These are phyloP conservation scores for Falcunculus frontatus DNA, from an alignment of 2,113 vertebrate species.

Conservation along the genomic window DNA sequence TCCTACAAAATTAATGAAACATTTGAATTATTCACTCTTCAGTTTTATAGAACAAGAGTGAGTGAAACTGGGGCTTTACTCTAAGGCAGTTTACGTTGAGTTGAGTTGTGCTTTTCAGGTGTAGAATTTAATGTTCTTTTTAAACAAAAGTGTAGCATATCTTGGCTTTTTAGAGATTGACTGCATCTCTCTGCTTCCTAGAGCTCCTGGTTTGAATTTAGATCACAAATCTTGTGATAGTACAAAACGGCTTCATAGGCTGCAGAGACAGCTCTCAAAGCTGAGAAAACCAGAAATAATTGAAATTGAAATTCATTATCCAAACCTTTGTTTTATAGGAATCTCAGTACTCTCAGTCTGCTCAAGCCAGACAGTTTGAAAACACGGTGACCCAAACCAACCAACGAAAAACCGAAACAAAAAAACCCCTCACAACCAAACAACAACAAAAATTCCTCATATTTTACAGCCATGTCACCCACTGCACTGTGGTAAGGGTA, in stretches of 20 bases:
- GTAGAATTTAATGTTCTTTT: background rate
- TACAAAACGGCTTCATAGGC: background rate
- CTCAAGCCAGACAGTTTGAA: background rate
- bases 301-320: background rate
- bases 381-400: background rate
- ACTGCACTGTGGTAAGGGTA: background rate
- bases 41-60: background rate
- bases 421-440: background rate
- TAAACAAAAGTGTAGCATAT: rapidly evolving
- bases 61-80: background rate
- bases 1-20: background rate
- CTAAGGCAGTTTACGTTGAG: background rate
- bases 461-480: background rate
- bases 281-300: background rate
- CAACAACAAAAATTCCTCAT: background rate
- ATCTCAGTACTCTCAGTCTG: background rate
- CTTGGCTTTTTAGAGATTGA: background rate
- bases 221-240: background rate
- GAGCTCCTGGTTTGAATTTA: background rate
- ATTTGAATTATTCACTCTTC: background rate
- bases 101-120: background rate
- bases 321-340: background rate
- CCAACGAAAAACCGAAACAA: background rate
- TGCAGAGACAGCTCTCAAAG: background rate
- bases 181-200: background rate